A percentile compares a stretch with the other conserved stretches of the same genome.
Evolutionary conservation across 2,888 invertebrate species (phyloP).

Genomic region (Tribolium freemani): DNA sequence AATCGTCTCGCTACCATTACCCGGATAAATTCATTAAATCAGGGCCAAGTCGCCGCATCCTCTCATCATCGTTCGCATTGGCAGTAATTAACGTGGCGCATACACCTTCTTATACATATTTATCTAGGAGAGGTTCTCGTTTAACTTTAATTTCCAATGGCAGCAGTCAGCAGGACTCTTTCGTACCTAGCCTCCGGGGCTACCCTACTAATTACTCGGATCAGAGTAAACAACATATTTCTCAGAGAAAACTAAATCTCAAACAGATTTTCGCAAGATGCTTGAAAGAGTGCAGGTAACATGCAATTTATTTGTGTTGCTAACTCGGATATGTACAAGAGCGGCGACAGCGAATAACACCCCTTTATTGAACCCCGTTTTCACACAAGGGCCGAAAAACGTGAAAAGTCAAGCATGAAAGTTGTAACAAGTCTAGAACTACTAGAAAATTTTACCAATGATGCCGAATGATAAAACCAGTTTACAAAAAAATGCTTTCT

Average conservation of each 20-base stretch:
- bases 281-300: conserved; percentile 59
- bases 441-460: too few relatives aligned
- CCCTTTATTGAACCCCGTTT: background rate
- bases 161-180: conserved; percentile 43
- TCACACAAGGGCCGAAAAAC: background rate
- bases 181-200: conserved; percentile 58
- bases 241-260: conserved; percentile 63
- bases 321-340: conserved; percentile 41
- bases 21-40: conserved; percentile 47
- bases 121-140: conserved; percentile 61
- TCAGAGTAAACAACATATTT: conserved; percentile 65
- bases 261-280: conserved; percentile 63
- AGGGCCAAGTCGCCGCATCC: conserved; percentile 35
- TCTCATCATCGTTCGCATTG: conserved; percentile 25
- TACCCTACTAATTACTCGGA: conserved; percentile 63
- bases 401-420: too few relatives aligned
- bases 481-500: too few relatives aligned
- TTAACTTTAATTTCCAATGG: conserved; percentile 64
- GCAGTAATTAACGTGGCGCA: conserved; percentile 53
- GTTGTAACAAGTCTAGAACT: too few relatives aligned
- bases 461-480: too few relatives aligned
- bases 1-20: conserved; percentile 1
- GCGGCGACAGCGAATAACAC: background rate
- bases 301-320: conserved; percentile 58
- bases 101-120: conserved; percentile 61